Percentiles rank a stretch among this genome's conserved stretches.
Conservation (phyloP, 2,113 vertebrate genomes). For the Nothobranchius furzeri region DNA sequence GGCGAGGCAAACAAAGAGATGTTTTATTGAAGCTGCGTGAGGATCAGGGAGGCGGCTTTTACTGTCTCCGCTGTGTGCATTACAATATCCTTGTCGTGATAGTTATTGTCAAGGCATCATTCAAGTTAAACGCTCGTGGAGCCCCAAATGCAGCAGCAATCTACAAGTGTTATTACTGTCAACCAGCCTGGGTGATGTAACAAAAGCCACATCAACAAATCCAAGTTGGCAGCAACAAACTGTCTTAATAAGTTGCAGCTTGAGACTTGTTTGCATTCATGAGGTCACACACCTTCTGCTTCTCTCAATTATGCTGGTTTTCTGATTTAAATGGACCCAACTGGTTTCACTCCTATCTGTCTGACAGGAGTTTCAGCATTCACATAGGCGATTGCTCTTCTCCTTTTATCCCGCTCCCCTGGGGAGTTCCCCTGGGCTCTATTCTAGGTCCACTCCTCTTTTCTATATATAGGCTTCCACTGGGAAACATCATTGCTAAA, state of each 20-base stretch:
- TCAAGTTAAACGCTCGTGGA: slow-evolving; percentile 25
- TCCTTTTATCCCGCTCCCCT: no score
- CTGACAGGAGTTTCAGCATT: no score
- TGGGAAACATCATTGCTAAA: no score
- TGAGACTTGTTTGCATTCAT: not conserved
- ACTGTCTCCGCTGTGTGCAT: slow-evolving; percentile 35
- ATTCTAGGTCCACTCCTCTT: no score
- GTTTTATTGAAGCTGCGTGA: slow-evolving; percentile 42
- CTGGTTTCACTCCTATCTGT: no score
- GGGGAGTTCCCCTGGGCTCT: no score
- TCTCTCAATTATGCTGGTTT: not conserved
- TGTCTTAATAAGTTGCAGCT: slow-evolving; percentile 9
- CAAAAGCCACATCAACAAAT: not conserved
- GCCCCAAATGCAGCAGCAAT: slow-evolving; percentile 4
- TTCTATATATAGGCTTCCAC: no score
- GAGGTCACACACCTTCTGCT: not conserved
- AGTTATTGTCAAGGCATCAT: slow-evolving; percentile 36
- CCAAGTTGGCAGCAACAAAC: not conserved
- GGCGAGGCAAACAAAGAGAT: slow-evolving; percentile 32
- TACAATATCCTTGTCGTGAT: slow-evolving; percentile 38
- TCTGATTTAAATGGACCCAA: slow-evolving; percentile 2
- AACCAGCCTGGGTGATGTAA: slow-evolving; percentile 12
- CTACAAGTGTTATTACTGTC: slow-evolving; percentile 33
- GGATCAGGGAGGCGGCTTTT: slow-evolving; percentile 31
- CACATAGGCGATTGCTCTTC: no score